phyloP scores from a whole-genome alignment of 2,797 vertebrate genomes.

The Nyctalus aviator region DNA sequence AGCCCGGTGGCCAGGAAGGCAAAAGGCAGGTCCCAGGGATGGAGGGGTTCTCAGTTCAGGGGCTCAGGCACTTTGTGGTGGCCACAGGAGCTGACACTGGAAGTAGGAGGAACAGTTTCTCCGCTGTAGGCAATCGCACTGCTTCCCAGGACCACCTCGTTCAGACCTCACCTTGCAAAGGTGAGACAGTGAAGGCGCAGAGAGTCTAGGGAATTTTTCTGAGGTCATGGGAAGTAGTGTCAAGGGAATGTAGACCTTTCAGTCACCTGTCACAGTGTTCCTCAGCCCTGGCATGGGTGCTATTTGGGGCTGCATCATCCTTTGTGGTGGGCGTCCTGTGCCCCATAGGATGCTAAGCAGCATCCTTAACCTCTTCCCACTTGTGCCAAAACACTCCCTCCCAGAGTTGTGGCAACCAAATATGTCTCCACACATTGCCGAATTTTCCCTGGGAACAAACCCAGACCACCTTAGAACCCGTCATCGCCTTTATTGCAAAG shows the following conservation, averaged over 20 bases:
- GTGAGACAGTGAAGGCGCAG: background rate
- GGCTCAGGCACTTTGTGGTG: accelerated
- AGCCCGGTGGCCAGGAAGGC: background rate
- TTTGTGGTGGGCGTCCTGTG: background rate
- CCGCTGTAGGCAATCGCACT: accelerated
- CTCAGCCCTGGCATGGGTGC: background rate
- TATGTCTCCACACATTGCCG: background rate
- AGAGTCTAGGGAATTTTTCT: background rate
- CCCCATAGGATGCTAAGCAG: background rate
- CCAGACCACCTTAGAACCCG: background rate
- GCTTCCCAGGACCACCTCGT: background rate
- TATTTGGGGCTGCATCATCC: background rate
- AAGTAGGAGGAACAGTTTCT: background rate
- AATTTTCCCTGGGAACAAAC: background rate
- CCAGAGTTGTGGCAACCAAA: background rate
- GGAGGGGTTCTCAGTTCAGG: accelerated
- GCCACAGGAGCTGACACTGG: background rate
- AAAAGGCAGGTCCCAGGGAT: background rate
- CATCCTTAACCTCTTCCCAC: accelerated
- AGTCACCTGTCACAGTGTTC: background rate
- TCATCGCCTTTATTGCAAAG: accelerated
- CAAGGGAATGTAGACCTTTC: background rate
- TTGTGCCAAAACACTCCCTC: background rate
- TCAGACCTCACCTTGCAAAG: background rate
- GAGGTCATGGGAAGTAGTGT: background rate